phyloP scores from a whole-genome alignment of 1,140 invertebrate genomes.

The Grapholita molesta region DNA sequence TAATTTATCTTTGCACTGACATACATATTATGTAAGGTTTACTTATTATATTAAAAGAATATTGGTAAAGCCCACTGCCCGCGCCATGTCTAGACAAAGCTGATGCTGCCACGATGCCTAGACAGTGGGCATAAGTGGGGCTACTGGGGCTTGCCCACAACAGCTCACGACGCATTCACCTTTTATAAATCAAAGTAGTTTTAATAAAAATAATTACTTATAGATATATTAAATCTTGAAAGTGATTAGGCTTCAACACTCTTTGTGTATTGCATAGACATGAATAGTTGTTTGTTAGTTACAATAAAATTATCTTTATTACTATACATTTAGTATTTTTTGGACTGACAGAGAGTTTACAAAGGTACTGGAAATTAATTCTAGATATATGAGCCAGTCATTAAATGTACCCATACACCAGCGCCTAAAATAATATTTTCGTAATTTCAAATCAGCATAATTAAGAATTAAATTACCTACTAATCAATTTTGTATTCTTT shows the following conservation, averaged over 20 bases:
- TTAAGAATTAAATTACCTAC: background rate
- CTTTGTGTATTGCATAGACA: background rate
- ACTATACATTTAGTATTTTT: background rate
- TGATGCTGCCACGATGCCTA: too few relatives aligned
- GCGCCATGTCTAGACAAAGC: too few relatives aligned
- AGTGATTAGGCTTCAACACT: background rate
- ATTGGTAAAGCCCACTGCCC: too few relatives aligned
- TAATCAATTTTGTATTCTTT: background rate
- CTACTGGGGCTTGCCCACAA: background rate
- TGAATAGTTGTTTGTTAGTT: background rate
- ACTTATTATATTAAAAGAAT: background rate
- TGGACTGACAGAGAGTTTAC: background rate
- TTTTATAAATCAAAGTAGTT: background rate
- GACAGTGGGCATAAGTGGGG: too few relatives aligned
- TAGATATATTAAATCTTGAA: background rate
- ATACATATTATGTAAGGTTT: conserved; percentile 1
- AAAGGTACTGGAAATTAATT: background rate
- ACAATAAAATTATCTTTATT: background rate
- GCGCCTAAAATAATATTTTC: background rate
- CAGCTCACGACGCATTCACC: background rate
- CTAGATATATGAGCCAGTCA: background rate
- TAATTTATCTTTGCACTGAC: conserved; percentile 15
- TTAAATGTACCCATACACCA: background rate
- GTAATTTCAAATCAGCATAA: background rate
- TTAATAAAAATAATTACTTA: background rate